Evolutionary conservation across 1,140 invertebrate species (phyloP).

Genomic region (Coboldia fuscipes): DNA sequence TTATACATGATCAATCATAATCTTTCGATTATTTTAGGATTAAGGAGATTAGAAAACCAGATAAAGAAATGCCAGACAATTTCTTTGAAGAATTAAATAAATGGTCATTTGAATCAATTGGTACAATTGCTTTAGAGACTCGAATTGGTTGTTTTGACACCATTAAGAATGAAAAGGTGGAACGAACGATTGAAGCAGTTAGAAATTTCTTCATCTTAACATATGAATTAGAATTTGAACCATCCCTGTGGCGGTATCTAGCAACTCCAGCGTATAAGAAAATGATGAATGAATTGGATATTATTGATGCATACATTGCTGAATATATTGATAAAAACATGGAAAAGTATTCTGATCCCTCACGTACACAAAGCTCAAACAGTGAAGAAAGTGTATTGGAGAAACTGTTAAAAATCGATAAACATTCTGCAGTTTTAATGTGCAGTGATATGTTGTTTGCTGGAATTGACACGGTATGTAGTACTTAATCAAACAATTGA

Average conservation of each 20-base stretch:
- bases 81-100: constrained; percentile 40
- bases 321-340: constrained; percentile 14
- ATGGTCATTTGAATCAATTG: constrained; percentile 46
- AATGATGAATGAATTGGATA: constrained; percentile 26
- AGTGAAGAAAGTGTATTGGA: constrained; percentile 26
- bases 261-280: constrained; percentile 30
- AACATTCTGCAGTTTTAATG: constrained; percentile 33
- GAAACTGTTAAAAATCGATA: constrained; percentile 27
- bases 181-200: constrained; percentile 33
- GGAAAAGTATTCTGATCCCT: constrained; percentile 13
- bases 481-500: no score
- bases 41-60: constrained; percentile 23
- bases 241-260: constrained; percentile 36
- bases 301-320: no score
- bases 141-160: no score
- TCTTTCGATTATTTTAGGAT: constrained; percentile 24
- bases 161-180: constrained; percentile 10
- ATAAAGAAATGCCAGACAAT: constrained; percentile 27
- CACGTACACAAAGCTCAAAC: constrained; percentile 9
- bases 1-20: no score
- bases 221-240: constrained; percentile 33
- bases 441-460: constrained; percentile 50
- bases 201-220: constrained; percentile 34
- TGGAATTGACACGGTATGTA: constrained; percentile 55
- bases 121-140: constrained; percentile 38